A percentile compares a stretch with the other conserved stretches of the same genome.
Evolutionary conservation across 2,797 vertebrate genomes (phyloP).

Genomic region (Hybognathus amarus): DNA sequence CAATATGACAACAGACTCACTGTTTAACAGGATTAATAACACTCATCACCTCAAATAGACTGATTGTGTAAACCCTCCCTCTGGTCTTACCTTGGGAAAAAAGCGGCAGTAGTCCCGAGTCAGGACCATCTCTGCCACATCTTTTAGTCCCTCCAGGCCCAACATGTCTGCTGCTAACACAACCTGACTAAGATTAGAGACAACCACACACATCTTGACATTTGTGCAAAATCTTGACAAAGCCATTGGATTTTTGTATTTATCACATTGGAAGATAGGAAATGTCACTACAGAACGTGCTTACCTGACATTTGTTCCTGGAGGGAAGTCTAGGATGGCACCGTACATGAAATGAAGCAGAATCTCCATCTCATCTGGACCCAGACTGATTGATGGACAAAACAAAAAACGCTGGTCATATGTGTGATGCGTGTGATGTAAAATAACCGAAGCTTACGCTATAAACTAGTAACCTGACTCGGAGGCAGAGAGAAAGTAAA

Average conservation of each 20-base stretch:
- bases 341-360: conserved; percentile 94
- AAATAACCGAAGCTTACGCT: too few relatives aligned
- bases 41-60: not conserved
- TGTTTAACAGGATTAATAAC: not conserved
- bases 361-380: conserved; percentile 86
- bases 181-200: conserved; percentile 80
- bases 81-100: conserved; percentile 84
- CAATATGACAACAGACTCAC: not conserved
- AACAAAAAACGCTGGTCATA: too few relatives aligned
- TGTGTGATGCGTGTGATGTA: too few relatives aligned
- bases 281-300: not conserved
- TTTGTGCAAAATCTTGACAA: conserved; percentile 12
- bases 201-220: conserved; percentile 43
- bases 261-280: not conserved
- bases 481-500: too few relatives aligned
- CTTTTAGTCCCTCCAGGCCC: conserved; percentile 90
- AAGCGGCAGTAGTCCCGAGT: conserved; percentile 91
- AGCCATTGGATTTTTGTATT: not conserved
- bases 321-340: conserved; percentile 88
- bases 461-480: too few relatives aligned
- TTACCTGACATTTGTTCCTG: conserved; percentile 87
- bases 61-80: not conserved
- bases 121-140: conserved; percentile 89
- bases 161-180: conserved; percentile 92
- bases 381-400: conserved; percentile 75